Evolutionary conservation across 2,797 vertebrate species (phyloP).

Genomic region (Okamejei kenojei): DNA sequence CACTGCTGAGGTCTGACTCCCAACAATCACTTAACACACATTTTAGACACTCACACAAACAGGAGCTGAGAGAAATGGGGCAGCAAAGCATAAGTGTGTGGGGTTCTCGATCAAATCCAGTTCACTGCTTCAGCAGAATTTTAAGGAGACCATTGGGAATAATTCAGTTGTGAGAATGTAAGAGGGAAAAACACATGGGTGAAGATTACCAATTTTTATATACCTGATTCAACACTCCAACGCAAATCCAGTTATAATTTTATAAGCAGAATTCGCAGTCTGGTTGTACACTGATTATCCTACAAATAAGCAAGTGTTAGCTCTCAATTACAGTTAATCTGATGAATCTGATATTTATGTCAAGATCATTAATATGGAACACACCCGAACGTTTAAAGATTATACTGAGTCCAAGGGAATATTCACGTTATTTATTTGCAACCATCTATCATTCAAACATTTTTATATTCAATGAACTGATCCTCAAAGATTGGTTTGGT

Average conservation of each 20-base stretch:
- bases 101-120: not conserved
- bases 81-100: not conserved
- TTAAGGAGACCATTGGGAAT: not conserved
- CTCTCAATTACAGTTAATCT: conserved; percentile 52
- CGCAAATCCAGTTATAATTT: conserved; percentile 29
- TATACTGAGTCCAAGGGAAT: not conserved
- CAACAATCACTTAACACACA: conserved; percentile 15
- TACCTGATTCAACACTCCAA: not conserved
- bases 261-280: conserved; percentile 41
- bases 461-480: conserved; percentile 34
- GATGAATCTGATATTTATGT: conserved; percentile 46
- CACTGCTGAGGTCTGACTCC: conserved; percentile 27
- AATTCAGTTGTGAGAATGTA: not conserved
- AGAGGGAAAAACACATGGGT: not conserved
- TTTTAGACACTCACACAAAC: conserved; percentile 10
- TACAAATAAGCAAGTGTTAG: conserved; percentile 52
- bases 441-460: conserved; percentile 23
- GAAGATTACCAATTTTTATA: not conserved
- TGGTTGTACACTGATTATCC: conserved; percentile 46
- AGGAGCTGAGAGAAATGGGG: not conserved
- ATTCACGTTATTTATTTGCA: conserved; percentile 1
- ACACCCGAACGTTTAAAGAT: conserved; percentile 44
- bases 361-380: conserved; percentile 47
- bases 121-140: not conserved
- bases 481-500: not conserved